Evolutionary conservation across 2,888 invertebrate genomes (phyloP).

Genomic region (Epinotia demarniana): DNA sequence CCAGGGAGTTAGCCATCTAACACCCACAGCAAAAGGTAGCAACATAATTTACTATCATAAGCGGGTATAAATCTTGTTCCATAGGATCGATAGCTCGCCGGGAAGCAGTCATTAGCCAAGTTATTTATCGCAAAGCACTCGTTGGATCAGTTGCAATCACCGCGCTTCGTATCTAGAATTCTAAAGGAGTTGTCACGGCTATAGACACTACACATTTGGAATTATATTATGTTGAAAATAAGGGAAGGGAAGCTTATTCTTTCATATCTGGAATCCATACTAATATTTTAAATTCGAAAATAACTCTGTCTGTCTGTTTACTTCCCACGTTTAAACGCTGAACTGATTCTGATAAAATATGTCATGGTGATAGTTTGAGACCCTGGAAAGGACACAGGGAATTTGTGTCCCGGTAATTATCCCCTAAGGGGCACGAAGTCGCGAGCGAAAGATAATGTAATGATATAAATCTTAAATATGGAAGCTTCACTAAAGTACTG

Average conservation of each 20-base stretch:
- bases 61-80: constrained; percentile 61
- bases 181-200: background rate
- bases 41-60: constrained; percentile 63
- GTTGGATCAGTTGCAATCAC: constrained; percentile 53
- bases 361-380: too few relatives aligned
- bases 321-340: too few relatives aligned
- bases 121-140: constrained; percentile 53
- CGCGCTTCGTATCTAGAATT: constrained; percentile 17
- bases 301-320: too few relatives aligned
- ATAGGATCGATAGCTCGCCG: constrained; percentile 57
- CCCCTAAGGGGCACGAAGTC: too few relatives aligned
- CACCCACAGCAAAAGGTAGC: constrained; percentile 61
- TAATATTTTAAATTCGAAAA: too few relatives aligned
- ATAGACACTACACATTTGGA: background rate
- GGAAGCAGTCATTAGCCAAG: constrained; percentile 64
- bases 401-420: too few relatives aligned
- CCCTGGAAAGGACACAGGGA: too few relatives aligned
- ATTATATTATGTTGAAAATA: background rate
- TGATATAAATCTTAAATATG: too few relatives aligned
- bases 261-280: background rate
- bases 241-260: background rate
- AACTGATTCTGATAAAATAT: too few relatives aligned
- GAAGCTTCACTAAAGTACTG: too few relatives aligned
- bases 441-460: too few relatives aligned
- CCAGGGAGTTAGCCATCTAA: constrained; percentile 48